These are phyloP conservation scores for Aramus guarauna DNA, from an alignment of 2,113 vertebrate species.

Conservation along the genomic window DNA sequence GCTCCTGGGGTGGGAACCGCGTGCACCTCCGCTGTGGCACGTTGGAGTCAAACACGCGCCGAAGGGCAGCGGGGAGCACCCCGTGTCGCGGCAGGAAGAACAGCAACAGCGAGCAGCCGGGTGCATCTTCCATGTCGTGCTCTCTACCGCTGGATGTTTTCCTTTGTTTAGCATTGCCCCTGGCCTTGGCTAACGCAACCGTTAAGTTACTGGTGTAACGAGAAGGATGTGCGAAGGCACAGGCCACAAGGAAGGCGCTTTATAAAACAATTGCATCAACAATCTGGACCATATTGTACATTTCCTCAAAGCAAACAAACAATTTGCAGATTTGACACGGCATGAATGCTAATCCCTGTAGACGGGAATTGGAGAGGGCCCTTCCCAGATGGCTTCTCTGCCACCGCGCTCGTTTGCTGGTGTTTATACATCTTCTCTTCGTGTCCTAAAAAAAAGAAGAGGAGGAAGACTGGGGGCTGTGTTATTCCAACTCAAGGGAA, in stretches of 20 bases:
- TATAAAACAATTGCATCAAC: neutral
- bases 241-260: neutral
- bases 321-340: neutral
- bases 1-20: neutral
- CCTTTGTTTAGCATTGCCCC: neutral
- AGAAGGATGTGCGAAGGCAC: neutral
- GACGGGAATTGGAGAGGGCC: neutral
- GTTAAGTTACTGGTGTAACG: no score
- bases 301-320: neutral
- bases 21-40: rapidly evolving
- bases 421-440: neutral
- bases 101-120: no score
- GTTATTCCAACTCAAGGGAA: neutral
- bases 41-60: rapidly evolving
- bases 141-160: neutral
- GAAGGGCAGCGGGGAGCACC: neutral
- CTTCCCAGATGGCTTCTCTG: neutral
- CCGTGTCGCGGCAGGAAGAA: neutral
- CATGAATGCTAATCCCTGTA: neutral
- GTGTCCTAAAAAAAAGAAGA: neutral
- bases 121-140: neutral
- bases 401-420: rapidly evolving
- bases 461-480: neutral
- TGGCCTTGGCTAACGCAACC: neutral
- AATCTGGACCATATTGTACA: neutral